A percentile compares a stretch with the other conserved stretches of the same genome.
phyloP scores from a whole-genome alignment of 2,888 invertebrate species.

The Leptinotarsa juncta region DNA sequence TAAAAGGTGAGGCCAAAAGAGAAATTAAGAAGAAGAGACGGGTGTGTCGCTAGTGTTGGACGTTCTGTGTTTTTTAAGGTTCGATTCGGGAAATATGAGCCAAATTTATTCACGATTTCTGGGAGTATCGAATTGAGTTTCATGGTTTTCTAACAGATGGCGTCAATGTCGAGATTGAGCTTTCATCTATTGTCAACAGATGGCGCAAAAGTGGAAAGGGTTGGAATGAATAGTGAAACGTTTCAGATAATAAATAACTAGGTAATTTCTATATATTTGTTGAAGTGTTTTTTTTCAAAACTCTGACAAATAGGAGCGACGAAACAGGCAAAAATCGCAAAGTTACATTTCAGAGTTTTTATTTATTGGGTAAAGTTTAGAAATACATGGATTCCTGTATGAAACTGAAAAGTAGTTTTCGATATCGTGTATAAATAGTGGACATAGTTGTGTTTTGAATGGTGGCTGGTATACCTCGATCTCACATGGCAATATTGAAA shows the following conservation, averaged over 20 bases:
- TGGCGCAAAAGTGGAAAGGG: neutral
- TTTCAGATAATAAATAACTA: too few species aligned
- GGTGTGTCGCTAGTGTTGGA: neutral
- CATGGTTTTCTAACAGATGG: neutral
- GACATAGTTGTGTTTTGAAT: neutral
- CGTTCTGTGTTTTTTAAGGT: neutral
- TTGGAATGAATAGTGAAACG: neutral
- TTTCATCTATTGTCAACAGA: neutral
- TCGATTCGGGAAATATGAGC: neutral
- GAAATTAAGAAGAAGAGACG: neutral
- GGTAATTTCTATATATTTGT: too few species aligned
- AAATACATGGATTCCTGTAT: neutral
- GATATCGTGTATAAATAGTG: neutral
- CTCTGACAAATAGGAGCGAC: too few species aligned
- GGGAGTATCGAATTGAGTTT: neutral
- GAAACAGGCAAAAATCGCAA: too few species aligned
- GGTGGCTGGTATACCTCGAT: neutral
- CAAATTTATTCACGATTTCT: neutral
- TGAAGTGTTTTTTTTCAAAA: too few species aligned
- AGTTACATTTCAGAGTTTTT: too few species aligned
- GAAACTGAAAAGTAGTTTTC: neutral
- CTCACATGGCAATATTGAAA: constrained; percentile 16
- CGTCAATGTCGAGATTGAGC: neutral
- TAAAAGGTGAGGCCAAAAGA: too few species aligned
- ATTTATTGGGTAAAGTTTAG: neutral